These are phyloP conservation scores for Pangasius sanitwongsei DNA, from an alignment of 2,797 vertebrate genomes.

Conservation along the genomic window DNA sequence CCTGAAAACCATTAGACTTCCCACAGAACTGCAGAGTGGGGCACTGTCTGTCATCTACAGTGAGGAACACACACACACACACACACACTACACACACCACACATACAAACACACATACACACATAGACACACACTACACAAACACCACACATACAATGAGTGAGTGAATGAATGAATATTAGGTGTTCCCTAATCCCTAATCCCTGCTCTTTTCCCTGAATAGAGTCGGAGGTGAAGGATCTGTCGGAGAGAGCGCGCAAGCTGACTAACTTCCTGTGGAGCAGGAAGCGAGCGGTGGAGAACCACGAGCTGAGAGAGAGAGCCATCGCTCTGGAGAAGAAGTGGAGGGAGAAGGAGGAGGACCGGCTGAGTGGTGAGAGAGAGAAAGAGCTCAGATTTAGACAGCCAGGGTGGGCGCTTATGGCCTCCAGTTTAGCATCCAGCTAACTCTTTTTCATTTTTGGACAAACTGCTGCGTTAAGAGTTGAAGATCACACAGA, in stretches of 20 bases:
- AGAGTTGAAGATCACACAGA: not conserved
- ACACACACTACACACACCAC: not conserved
- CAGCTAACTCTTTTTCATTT: not conserved
- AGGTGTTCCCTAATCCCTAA: too few relatives aligned
- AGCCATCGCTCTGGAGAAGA: conserved; percentile 74
- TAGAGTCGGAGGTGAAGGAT: conserved; percentile 69
- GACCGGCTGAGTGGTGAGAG: conserved; percentile 10
- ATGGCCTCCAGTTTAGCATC: not conserved
- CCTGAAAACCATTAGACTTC: conserved; percentile 75
- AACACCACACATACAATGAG: not conserved
- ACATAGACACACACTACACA: not conserved
- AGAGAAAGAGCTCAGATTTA: not conserved
- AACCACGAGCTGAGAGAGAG: conserved; percentile 70
- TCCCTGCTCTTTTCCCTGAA: not conserved
- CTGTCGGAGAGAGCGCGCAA: conserved; percentile 66
- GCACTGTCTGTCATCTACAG: conserved; percentile 74
- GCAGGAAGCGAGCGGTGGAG: conserved; percentile 79
- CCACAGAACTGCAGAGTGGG: conserved; percentile 70
- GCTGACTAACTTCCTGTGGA: conserved; percentile 84
- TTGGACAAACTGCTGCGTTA: not conserved
- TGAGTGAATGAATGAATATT: not conserved
- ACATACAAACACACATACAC: not conserved
- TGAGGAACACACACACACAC: conserved; percentile 59
- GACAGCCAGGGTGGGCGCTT: not conserved
- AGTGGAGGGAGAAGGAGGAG: conserved; percentile 56